Evolutionary conservation across 1,140 invertebrate genomes (phyloP).

Genomic region (Drosophila punjabiensis): DNA sequence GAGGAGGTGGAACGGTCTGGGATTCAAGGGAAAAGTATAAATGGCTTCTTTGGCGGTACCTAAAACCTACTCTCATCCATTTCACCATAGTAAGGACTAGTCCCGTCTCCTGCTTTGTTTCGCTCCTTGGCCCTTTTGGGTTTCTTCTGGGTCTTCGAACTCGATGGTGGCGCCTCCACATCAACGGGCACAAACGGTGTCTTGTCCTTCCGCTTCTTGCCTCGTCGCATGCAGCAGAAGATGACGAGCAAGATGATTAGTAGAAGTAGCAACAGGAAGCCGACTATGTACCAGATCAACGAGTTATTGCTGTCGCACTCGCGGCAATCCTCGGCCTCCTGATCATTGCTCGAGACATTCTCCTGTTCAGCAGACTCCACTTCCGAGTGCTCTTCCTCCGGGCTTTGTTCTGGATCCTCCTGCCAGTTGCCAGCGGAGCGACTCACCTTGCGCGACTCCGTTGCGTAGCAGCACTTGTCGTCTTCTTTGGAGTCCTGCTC

Average conservation of each 20-base stretch:
- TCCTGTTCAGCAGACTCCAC: background rate
- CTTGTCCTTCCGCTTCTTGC: conserved; percentile 3
- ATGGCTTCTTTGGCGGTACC: background rate
- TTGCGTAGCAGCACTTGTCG: background rate
- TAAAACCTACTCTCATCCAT: background rate
- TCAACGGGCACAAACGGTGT: background rate
- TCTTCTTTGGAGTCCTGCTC: background rate
- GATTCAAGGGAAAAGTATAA: background rate
- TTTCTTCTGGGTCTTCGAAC: background rate
- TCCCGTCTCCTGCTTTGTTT: background rate
- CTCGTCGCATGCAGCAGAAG: conserved; percentile 49
- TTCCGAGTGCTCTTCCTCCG: background rate
- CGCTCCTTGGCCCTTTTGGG: background rate
- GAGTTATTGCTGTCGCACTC: conserved; percentile 48
- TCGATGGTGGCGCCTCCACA: background rate
- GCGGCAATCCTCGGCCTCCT: conserved; percentile 35
- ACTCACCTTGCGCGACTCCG: conserved; percentile 23
- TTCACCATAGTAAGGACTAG: background rate
- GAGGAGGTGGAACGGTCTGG: conserved; percentile 53
- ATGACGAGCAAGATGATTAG: conserved; percentile 55
- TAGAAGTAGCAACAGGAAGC: conserved; percentile 43
- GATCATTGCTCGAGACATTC: background rate
- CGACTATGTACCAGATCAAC: conserved; percentile 43
- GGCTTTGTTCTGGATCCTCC: background rate
- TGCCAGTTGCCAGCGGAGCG: conserved; percentile 21